These are phyloP conservation scores for Centropristis striata DNA, from an alignment of 2,113 vertebrate species.

Conservation along the genomic window DNA sequence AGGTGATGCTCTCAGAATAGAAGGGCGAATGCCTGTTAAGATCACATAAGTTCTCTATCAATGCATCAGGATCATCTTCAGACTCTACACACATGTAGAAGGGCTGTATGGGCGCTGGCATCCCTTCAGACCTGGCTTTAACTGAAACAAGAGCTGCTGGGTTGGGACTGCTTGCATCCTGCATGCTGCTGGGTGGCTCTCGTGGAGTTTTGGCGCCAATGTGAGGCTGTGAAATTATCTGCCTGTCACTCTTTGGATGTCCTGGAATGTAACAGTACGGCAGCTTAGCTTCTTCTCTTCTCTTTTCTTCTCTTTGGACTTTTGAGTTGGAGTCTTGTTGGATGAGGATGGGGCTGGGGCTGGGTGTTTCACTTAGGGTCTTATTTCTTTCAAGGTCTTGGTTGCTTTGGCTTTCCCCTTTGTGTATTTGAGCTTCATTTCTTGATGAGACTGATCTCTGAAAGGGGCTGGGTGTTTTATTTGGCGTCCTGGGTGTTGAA, in stretches of 20 bases:
- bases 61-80: constrained; percentile 32
- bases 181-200: background rate
- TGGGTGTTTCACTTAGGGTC: background rate
- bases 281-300: constrained; percentile 11
- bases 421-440: constrained; percentile 5
- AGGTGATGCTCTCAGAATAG: constrained; percentile 75
- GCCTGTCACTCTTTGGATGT: constrained; percentile 4
- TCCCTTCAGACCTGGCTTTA: constrained; percentile 47
- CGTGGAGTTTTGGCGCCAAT: constrained; percentile 8
- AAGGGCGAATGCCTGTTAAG: constrained; percentile 37
- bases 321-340: constrained; percentile 8
- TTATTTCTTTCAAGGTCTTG: background rate
- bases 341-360: constrained; percentile 16
- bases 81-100: constrained; percentile 14
- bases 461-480: constrained; percentile 20
- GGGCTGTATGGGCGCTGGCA: constrained; percentile 10
- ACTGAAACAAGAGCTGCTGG: constrained; percentile 53
- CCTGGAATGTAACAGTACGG: constrained; percentile 29
- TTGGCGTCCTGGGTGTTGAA: constrained; percentile 75
- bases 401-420: constrained; percentile 9
- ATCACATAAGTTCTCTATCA: constrained; percentile 46
- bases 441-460: background rate
- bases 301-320: constrained; percentile 9
- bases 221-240: background rate
- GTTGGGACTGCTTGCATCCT: constrained; percentile 4